A percentile compares a stretch with the other conserved stretches of the same genome.
phyloP scores from a whole-genome alignment of 2,113 vertebrate genomes.

The Pterocles orientalis region DNA sequence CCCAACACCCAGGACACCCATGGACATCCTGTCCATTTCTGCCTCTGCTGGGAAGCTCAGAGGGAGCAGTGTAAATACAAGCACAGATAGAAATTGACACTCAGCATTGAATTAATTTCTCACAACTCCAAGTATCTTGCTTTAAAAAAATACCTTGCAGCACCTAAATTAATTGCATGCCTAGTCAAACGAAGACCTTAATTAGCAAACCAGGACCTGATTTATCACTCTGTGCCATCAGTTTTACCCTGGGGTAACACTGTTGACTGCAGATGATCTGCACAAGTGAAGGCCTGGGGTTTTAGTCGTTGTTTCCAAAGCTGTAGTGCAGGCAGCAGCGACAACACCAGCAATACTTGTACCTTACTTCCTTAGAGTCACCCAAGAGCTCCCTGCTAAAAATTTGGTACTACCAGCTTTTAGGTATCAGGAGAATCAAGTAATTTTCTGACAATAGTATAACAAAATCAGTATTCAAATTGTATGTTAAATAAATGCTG shows the following conservation, averaged over 20 bases:
- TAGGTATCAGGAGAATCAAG: neutral
- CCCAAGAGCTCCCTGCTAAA: neutral
- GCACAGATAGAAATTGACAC: neutral
- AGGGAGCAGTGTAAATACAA: neutral
- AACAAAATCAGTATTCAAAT: constrained; percentile 36
- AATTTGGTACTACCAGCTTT: neutral
- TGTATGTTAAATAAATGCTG: constrained; percentile 42
- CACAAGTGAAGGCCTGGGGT: neutral
- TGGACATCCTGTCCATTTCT: neutral
- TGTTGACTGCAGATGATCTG: neutral
- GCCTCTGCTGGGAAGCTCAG: neutral
- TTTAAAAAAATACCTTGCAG: neutral
- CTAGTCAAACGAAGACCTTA: neutral
- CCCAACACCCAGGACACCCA: neutral
- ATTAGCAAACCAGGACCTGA: neutral
- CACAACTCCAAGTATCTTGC: neutral
- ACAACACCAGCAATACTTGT: neutral
- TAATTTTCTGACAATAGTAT: constrained; percentile 20
- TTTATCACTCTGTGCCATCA: neutral
- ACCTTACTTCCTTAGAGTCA: neutral
- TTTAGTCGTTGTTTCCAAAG: constrained; percentile 5
- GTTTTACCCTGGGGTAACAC: neutral
- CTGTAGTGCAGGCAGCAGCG: neutral
- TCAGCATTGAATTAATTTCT: neutral
- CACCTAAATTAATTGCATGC: constrained; percentile 12